Conservation (phyloP, 2,113 vertebrate genomes). For the Ranitomeya variabilis region DNA sequence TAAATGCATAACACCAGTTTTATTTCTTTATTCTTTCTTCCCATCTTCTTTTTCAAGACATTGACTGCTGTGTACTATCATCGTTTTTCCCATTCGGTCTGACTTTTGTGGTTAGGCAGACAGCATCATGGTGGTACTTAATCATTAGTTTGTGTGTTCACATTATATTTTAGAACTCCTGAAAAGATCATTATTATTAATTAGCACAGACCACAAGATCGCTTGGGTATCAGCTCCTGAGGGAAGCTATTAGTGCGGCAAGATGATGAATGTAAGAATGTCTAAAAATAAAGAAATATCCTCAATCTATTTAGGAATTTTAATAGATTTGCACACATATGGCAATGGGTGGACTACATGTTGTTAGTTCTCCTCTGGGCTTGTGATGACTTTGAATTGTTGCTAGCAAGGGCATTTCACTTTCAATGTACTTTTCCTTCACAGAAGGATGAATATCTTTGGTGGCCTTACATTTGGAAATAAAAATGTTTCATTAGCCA, state of each 20-base stretch:
- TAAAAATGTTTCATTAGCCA: neutral
- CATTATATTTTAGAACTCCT: conserved; percentile 39
- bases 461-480: neutral
- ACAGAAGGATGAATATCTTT: neutral
- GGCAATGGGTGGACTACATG: conserved; percentile 20
- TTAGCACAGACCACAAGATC: conserved; percentile 41
- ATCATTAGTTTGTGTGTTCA: conserved; percentile 28
- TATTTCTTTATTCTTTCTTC: conserved; percentile 42
- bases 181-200: conserved; percentile 50
- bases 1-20: conserved; percentile 59
- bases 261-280: conserved; percentile 34
- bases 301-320: conserved; percentile 49
- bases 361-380: conserved; percentile 3
- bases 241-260: conserved; percentile 42
- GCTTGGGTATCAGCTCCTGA: conserved; percentile 41
- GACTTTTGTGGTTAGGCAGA: conserved; percentile 17
- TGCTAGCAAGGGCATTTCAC: conserved; percentile 12
- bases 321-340: conserved; percentile 50
- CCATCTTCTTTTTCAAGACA: conserved; percentile 30
- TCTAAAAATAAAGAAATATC: conserved; percentile 55
- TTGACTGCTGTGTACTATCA: conserved; percentile 28
- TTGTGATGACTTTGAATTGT: conserved; percentile 31
- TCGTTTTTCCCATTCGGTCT: conserved; percentile 23
- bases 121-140: neutral
- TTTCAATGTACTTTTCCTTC: neutral